phyloP scores from a whole-genome alignment of 2,888 invertebrate genomes.

The Lottia gigantea region DNA sequence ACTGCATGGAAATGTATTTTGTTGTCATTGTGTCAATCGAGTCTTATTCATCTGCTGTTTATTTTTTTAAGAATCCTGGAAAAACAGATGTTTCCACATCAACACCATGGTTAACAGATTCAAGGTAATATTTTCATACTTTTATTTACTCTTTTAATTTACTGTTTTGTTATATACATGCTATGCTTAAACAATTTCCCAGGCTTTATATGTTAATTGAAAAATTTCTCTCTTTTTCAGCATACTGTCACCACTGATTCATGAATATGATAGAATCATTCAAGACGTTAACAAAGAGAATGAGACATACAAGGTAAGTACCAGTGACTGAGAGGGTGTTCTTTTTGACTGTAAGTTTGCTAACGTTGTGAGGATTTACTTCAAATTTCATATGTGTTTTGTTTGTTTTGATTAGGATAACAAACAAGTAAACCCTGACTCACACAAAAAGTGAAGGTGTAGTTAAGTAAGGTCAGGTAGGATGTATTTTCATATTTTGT shows the following conservation, averaged over 20 bases:
- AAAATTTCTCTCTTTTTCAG: conserved; percentile 32
- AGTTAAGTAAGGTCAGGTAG: too few species aligned
- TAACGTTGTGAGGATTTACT: too few species aligned
- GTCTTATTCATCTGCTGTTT: neutral
- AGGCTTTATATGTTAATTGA: too few species aligned
- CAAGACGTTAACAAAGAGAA: conserved; percentile 29
- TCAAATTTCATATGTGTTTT: too few species aligned
- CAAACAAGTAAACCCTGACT: too few species aligned
- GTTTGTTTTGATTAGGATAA: too few species aligned
- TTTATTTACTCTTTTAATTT: neutral
- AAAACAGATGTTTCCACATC: conserved; percentile 72
- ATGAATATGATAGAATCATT: conserved; percentile 68
- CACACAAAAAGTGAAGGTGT: too few species aligned
- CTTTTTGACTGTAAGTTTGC: too few species aligned
- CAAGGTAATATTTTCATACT: conserved; percentile 68
- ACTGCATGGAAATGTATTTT: too few species aligned
- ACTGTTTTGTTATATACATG: too few species aligned
- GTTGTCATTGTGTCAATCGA: too few species aligned
- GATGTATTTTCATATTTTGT: neutral
- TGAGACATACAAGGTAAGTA: conserved; percentile 32
- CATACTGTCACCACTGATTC: conserved; percentile 70
- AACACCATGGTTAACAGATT: conserved; percentile 72
- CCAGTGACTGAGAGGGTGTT: neutral
- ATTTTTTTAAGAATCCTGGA: neutral
- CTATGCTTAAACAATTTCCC: too few species aligned